phyloP scores from a whole-genome alignment of 2,888 invertebrate genomes.

The Mechanitis mazaeus region DNA sequence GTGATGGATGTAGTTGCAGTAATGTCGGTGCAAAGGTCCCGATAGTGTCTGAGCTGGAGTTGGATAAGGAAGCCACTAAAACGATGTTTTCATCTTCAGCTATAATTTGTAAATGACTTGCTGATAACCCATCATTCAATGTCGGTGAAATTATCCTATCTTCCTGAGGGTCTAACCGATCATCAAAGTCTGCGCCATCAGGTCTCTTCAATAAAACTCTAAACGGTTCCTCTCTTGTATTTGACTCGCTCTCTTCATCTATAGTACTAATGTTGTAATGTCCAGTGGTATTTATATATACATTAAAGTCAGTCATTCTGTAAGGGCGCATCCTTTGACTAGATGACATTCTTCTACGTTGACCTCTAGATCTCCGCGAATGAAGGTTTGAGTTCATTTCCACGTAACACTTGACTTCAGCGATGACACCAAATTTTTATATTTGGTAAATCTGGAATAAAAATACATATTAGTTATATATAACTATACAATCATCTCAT shows the following conservation, averaged over 20 bases:
- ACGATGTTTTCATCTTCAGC: not conserved
- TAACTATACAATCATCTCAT: no score
- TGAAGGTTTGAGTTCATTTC: slow-evolving; percentile 16
- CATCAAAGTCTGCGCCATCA: not conserved
- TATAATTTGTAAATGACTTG: not conserved
- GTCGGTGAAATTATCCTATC: not conserved
- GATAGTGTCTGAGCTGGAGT: slow-evolving; percentile 1
- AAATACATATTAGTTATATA: not conserved
- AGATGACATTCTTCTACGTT: slow-evolving; percentile 10
- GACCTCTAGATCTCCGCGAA: slow-evolving; percentile 9
- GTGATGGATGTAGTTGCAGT: slow-evolving; percentile 12
- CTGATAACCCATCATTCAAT: not conserved
- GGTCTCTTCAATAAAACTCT: not conserved
- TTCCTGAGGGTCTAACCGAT: not conserved
- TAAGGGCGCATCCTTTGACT: slow-evolving; percentile 14
- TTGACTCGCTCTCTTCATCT: slow-evolving; percentile 4
- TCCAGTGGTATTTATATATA: slow-evolving; percentile 1
- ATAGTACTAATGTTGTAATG: slow-evolving; percentile 6
- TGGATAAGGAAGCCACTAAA: not conserved
- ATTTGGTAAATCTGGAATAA: not conserved
- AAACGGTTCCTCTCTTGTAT: not conserved
- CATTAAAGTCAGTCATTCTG: slow-evolving; percentile 18
- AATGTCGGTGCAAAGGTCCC: slow-evolving; percentile 6
- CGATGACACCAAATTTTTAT: not conserved
- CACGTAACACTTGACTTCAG: not conserved